phyloP scores from a whole-genome alignment of 2,113 vertebrate genomes.

The Malurus melanocephalus region DNA sequence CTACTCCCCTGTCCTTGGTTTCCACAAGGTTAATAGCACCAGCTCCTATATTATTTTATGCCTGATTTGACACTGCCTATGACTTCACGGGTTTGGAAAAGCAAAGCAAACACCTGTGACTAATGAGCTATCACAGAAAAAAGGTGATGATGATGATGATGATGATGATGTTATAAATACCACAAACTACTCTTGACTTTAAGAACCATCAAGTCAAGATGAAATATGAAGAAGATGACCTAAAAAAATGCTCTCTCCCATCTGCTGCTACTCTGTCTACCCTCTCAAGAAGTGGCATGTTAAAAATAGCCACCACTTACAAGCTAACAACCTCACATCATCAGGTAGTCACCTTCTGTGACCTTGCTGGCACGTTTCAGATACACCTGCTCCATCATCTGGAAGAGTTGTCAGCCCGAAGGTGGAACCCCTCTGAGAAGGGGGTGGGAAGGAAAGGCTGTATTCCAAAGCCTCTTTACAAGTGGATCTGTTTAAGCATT shows the following conservation, averaged over 20 bases:
- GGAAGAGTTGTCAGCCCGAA: neutral
- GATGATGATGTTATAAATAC: neutral
- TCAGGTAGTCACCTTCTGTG: neutral
- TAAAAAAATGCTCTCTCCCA: neutral
- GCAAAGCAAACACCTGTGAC: neutral
- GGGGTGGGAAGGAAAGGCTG: accelerated
- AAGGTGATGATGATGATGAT: neutral
- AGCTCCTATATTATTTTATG: neutral
- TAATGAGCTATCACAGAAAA: neutral
- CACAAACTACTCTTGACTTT: neutral
- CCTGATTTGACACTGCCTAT: neutral
- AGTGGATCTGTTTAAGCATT: slow-evolving; percentile 28
- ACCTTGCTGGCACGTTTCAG: neutral
- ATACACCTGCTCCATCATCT: slow-evolving; percentile 14
- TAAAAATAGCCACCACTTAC: neutral
- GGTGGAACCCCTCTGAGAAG: neutral
- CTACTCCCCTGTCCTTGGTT: neutral
- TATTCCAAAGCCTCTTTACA: neutral
- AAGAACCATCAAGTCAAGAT: neutral
- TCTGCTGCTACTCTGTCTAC: neutral
- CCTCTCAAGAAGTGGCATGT: neutral
- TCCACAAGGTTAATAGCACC: neutral
- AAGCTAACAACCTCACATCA: neutral
- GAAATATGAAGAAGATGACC: neutral
- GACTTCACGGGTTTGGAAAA: neutral